phyloP scores from a whole-genome alignment of 1,140 invertebrate species.

The Charaxes varanes region DNA sequence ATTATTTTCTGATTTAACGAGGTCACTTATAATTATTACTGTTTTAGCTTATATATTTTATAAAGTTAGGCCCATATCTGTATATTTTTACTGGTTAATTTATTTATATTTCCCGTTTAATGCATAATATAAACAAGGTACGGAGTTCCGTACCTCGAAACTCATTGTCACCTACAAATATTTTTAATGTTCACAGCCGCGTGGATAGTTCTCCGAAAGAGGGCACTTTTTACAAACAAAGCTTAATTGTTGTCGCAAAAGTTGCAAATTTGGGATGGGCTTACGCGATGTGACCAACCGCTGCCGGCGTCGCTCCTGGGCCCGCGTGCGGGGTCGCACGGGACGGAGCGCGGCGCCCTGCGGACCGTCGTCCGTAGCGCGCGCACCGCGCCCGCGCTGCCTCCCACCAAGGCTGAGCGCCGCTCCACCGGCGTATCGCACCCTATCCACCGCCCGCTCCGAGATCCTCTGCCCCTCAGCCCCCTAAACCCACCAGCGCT shows the following conservation, averaged over 20 bases:
- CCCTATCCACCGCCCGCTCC: conserved; percentile 23
- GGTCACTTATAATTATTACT: too few relatives aligned
- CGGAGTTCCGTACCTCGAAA: too few relatives aligned
- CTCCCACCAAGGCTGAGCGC: conserved; percentile 52
- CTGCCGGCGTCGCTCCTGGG: conserved; percentile 67
- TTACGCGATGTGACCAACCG: conserved; percentile 80
- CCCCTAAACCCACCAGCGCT: conserved; percentile 44
- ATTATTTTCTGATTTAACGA: too few relatives aligned
- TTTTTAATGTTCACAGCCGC: conserved; percentile 71
- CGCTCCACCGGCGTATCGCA: conserved; percentile 47
- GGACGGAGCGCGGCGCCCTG: conserved; percentile 45
- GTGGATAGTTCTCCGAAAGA: conserved; percentile 53
- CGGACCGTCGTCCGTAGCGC: conserved; percentile 36
- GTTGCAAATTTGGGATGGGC: conserved; percentile 76
- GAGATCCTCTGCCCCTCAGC: conserved; percentile 17
- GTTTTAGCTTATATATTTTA: too few relatives aligned
- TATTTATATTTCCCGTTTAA: too few relatives aligned
- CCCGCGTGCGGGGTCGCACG: conserved; percentile 66
- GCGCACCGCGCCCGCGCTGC: conserved; percentile 52
- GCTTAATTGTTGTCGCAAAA: conserved; percentile 76
- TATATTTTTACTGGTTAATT: too few relatives aligned
- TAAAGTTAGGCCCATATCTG: too few relatives aligned
- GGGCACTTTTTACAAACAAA: conserved; percentile 54
- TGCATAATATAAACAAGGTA: too few relatives aligned
- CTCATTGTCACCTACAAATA: too few relatives aligned